A percentile compares a stretch with the other conserved stretches of the same genome.
Conservation (phyloP, 2,888 invertebrate genomes). For the Trissolcus japonicus region DNA sequence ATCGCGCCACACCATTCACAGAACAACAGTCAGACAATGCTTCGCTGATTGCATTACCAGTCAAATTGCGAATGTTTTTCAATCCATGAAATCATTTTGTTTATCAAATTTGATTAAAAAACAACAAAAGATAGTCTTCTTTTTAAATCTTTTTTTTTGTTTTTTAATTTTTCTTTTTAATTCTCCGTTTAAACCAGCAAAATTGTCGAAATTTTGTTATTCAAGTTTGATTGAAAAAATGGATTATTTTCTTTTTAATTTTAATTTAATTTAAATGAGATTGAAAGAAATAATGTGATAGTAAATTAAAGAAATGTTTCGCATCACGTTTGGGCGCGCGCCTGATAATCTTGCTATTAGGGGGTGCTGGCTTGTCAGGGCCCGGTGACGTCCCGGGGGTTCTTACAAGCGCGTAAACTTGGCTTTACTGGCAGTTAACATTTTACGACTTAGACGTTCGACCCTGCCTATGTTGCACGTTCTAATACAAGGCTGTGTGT, state of each 20-base stretch:
- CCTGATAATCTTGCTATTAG: slow-evolving; percentile 73
- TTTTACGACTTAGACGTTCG: slow-evolving; percentile 74
- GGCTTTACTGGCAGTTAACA: slow-evolving; percentile 76
- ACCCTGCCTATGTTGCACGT: slow-evolving; percentile 45
- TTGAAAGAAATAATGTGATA: too few relatives aligned
- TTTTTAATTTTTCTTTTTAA: too few relatives aligned
- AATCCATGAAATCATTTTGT: slow-evolving; percentile 7
- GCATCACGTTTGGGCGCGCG: slow-evolving; percentile 38
- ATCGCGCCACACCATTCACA: slow-evolving; percentile 35
- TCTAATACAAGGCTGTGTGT: slow-evolving; percentile 9
- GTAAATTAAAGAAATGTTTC: slow-evolving; percentile 30
- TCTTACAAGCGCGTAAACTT: slow-evolving; percentile 76
- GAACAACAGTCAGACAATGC: slow-evolving; percentile 45
- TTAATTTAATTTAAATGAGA: too few relatives aligned
- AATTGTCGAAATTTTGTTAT: too few relatives aligned
- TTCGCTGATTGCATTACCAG: slow-evolving; percentile 37
- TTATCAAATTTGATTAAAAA: too few relatives aligned
- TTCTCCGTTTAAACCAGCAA: too few relatives aligned
- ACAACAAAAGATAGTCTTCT: too few relatives aligned
- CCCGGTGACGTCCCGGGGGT: slow-evolving; percentile 67
- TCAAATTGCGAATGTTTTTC: slow-evolving; percentile 17
- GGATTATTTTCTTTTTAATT: too few relatives aligned
- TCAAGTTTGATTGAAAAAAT: too few relatives aligned
- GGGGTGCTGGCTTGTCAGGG: slow-evolving; percentile 60
- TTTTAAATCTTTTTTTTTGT: too few relatives aligned